Evolutionary conservation across 2,888 invertebrate genomes (phyloP), one percentile per base, ranked within the genome.

Genomic region (Minunthozetes semirufus): DNA sequence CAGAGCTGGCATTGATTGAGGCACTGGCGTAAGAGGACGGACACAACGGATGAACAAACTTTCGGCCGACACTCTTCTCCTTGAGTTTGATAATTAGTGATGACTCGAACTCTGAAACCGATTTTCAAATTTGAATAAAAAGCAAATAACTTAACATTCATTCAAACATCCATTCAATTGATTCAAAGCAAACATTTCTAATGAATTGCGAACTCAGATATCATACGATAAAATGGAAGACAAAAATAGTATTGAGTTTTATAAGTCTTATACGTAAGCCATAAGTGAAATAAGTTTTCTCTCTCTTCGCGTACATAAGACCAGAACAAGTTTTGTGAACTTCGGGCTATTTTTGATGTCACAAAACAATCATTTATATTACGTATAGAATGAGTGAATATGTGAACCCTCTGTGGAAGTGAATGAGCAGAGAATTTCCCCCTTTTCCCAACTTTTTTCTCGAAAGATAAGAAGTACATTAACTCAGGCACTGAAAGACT

Each of bases 251-350:
- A 42, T 33, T 6, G 9, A 33, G 9, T 9, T 33, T 9, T 33
- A 33, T 33, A 11, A 8, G 8, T 13, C 11, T 42, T 42, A 13
- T 42, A 42, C 11, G 42, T 42, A 42, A 9, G 42, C 9, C n/a
- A 63, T 33, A 29, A 2, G n/a, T n/a, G 8, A 63, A 33, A n/a
- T 63, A n/a, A 27, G 33, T n/a, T 63, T 27, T 19, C 33, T 50
- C 50, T 13, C 48, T 50, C 50, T 50, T 50, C 19, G 33, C 5
- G 50, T 19, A 50, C 3, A 50, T n/a, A n/a, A n/a, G n/a, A 50
- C 50, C 50, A 50, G 48, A 70, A 70, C 70, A 48, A 48, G 70
- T 70, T 70, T 70, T 70, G 48, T 70, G 70, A 46, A 70, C 70
- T 70, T 70, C 46, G 46, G 70, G 70, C 70, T 46, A 70, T 70